Conservation (phyloP, 2,888 invertebrate species). For the Amaurobius ferox region DNA sequence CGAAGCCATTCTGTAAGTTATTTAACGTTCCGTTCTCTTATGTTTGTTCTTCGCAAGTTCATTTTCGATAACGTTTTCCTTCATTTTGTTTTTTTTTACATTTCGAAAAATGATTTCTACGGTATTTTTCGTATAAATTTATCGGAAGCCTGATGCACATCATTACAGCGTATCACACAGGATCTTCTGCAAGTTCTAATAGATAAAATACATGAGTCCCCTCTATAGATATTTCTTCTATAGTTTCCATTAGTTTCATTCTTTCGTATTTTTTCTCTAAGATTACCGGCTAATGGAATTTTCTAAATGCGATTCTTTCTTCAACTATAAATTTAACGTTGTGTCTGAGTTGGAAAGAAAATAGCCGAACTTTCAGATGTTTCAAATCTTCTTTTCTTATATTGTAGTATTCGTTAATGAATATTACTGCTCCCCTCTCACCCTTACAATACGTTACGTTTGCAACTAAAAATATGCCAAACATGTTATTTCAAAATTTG, state of each 20-base stretch:
- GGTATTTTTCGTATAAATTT: constrained; percentile 62
- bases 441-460: too few relatives aligned
- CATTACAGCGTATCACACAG: constrained; percentile 56
- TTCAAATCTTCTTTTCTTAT: constrained; percentile 14
- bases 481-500: too few relatives aligned
- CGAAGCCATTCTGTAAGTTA: constrained; percentile 60
- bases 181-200: constrained; percentile 55
- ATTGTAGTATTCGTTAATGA: too few relatives aligned
- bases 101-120: constrained; percentile 61
- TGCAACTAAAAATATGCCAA: too few relatives aligned
- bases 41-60: constrained; percentile 61
- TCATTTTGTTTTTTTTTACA: constrained; percentile 6
- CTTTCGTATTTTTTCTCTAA: constrained; percentile 37
- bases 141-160: constrained; percentile 53
- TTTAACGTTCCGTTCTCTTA: constrained; percentile 55
- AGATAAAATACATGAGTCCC: constrained; percentile 59
- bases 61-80: constrained; percentile 63
- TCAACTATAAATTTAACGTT: too few relatives aligned
- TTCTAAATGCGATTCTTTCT: constrained; percentile 13
- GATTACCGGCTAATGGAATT: constrained; percentile 51
- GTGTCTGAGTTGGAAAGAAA: not conserved
- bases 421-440: too few relatives aligned
- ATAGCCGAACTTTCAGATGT: not conserved
- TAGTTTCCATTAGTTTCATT: constrained; percentile 39
- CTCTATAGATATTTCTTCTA: too few relatives aligned